Conservation (phyloP, 2,113 vertebrate species). For the Sitta europaea region DNA sequence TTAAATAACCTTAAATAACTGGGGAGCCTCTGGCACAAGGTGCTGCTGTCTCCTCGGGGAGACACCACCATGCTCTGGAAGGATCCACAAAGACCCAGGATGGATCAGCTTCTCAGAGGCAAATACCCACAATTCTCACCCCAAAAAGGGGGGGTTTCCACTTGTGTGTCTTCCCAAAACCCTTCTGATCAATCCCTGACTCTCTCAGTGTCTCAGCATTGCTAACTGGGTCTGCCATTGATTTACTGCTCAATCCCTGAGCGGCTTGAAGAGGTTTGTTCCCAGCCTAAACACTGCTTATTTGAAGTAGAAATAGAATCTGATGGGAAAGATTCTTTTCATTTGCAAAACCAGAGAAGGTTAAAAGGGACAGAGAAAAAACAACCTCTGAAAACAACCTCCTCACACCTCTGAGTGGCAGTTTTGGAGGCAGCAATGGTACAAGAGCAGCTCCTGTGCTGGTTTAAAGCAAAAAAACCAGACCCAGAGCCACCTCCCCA, state of each 20-base stretch:
- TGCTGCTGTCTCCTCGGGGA: accelerated
- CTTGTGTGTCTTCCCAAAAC: neutral
- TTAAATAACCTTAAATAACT: neutral
- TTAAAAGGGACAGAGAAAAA: neutral
- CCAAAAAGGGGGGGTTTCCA: neutral
- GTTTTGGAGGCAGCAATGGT: accelerated
- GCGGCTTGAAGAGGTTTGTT: neutral
- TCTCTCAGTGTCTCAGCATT: neutral
- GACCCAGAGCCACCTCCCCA: neutral
- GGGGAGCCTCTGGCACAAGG: accelerated
- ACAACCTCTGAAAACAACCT: neutral
- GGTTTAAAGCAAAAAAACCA: neutral
- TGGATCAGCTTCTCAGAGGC: neutral
- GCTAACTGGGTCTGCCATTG: neutral
- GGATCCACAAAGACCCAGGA: neutral
- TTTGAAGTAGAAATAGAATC: constrained; percentile 4
- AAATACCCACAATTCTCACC: accelerated
- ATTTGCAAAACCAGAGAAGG: neutral
- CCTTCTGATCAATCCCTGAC: neutral
- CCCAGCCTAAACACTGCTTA: neutral
- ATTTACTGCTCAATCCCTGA: neutral
- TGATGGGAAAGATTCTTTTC: neutral
- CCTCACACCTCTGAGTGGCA: neutral
- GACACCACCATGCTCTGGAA: neutral
- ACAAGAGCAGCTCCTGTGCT: neutral